A percentile compares a stretch with the other conserved stretches of the same genome.
Evolutionary conservation across 64 coral and sea anemone genomes (phyloP).

Genomic region (Hydrozoanthus tunicans): DNA sequence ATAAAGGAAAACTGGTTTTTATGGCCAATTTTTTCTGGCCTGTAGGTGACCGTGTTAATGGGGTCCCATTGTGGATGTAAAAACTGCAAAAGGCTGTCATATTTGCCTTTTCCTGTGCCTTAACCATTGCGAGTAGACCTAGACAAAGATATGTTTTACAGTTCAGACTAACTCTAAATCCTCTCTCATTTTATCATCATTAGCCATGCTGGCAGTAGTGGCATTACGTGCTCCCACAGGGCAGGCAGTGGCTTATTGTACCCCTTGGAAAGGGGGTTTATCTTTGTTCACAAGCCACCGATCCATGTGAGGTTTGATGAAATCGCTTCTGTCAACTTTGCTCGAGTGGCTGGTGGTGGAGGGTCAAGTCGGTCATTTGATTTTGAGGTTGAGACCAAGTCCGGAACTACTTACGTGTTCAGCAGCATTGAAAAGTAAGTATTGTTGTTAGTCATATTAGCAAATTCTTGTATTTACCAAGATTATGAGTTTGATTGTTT

Average conservation of each 20-base stretch:
- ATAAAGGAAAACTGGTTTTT: no score
- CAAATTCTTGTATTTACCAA: not conserved
- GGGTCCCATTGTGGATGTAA: no score
- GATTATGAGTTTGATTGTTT: no score
- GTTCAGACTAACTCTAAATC: not conserved
- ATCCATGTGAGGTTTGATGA: conserved; percentile 96
- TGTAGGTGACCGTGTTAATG: no score
- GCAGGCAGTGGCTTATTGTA: conserved; percentile 96
- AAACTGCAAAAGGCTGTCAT: no score
- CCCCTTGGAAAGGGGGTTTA: conserved; percentile 95
- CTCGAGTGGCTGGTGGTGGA: conserved; percentile 89
- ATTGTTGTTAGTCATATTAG: not conserved
- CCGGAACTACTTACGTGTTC: conserved; percentile 84
- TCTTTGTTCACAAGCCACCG: conserved; percentile 96
- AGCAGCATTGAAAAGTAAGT: conserved; percentile 99
- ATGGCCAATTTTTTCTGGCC: no score
- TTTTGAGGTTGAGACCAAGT: conserved; percentile 94
- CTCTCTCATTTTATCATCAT: not conserved
- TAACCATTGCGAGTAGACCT: no score
- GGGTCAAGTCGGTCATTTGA: conserved; percentile 97
- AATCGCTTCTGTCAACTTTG: conserved; percentile 95
- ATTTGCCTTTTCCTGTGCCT: no score
- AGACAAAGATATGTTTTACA: no score
- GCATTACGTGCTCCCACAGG: conserved; percentile 89
- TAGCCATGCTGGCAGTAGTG: conserved; percentile 76